Base-by-base conservation (phyloP, 2,797 vertebrate species). In the Eleutherodactylus coqui region DNA sequence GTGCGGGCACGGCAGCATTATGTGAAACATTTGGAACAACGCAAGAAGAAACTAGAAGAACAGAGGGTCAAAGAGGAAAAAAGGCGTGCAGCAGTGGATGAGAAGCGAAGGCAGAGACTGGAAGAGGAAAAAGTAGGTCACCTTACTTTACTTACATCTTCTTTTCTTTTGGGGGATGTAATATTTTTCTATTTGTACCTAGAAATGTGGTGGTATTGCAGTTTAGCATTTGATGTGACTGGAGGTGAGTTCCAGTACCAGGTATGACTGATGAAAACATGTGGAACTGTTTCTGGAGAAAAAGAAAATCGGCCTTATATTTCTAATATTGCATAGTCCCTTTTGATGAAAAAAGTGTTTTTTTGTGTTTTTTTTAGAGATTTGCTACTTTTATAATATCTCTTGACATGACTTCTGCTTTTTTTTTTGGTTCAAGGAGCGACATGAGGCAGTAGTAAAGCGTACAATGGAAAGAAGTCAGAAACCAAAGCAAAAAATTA, bases 381-480 rank as follows among this genome's bases (percentile, higher is more conserved):
- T 19, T 8, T 45, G 41, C 47, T 21, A 45, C n/a, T n/a, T n/a
- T n/a, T 45, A 13, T 9, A 27, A 16, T 43, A 45, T 0, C n/a
- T 14, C 27, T 1, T 45, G 9, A 43, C 16, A 47, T 27, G 27
- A 36, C 38, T 32, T 64, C 38, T 0, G 89, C 88, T 64, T 90
- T 81, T 80, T 82, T 1, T 92, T 91, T 75, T 73, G 17, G 27
- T 79, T 69, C 8, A 88, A 99, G 98, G 95, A 93, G 70, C 96
- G 97, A 38, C 96, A 97, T 88, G 97, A 99, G 93, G 97, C 96
- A 2, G 98, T 98, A 88, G 96, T 99, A 9, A 96, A 93, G 10
- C 95, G 96, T 32, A 98, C 97, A 0, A 90, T 96, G 90, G 97
- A 98, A 90, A 95, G 94, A 89, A 96, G 96, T 92, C 96, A 97